Base-by-base conservation (phyloP, 2,888 invertebrate species). In the Coelopa pilipes region DNA sequence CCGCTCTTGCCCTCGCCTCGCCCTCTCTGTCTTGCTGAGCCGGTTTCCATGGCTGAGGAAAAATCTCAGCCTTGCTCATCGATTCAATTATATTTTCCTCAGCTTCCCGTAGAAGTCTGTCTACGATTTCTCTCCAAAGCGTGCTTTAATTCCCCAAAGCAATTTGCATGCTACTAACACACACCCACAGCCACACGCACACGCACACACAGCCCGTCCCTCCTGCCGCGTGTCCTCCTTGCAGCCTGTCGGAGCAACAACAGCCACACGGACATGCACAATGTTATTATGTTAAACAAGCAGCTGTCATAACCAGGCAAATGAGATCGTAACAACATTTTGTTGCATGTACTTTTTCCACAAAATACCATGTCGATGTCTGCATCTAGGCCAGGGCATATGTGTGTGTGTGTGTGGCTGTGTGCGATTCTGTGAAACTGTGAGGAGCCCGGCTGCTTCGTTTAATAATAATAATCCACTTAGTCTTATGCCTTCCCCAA, bases 401-500 rank as follows among this genome's bases (percentile, higher is more conserved):
- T 59, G 21, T 60, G 21, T 24, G 34, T 24, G 24, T 60, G 2
- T 60, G 17, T 34, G 46, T 45, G 57, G 45, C 21, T 46, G 11
- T 34, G 34, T 34, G 45, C 46, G n/a, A 4, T n/a, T 12, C 2
- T 60, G 50, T 24, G 49, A 17, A 13, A 60, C 19, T 57, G 17
- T 15, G n/a, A 47, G 19, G 70, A 24, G 19, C 60, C 34, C 34
- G 34, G 34, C 7, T 10, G 70, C 47, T 24, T 60, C 24, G 47
- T 70, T 62, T 70, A 50, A 71, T 71, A 63, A 78, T 75, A 78
- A 77, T 77, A 78, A 75, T 78, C 77, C 76, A 78, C 78, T 77
- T 78, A 76, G 77, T 77, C 72, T 77, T 74, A 71, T 74, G 75
- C 75, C 76, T 68, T 74, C 34, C 66, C 71, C 63, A 71, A 71